Percentiles rank a stretch among this genome's conserved stretches.
Evolutionary conservation across 64 coral and sea anemone species (phyloP).

Genomic region (Orbicella faveolata): DNA sequence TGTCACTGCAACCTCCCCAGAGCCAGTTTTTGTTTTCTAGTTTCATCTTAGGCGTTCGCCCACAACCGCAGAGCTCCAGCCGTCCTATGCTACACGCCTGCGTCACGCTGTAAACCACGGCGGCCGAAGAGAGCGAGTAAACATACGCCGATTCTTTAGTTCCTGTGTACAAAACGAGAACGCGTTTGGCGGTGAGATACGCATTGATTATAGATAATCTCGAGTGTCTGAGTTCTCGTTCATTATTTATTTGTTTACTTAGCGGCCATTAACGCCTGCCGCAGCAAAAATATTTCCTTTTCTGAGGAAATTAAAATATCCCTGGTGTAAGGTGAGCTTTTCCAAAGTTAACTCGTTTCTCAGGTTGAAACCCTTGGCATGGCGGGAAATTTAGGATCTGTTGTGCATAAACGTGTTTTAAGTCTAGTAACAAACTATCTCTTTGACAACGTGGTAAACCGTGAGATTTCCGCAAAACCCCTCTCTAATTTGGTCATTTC

Average conservation of each 20-base stretch:
- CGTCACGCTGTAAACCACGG: constrained; percentile 78
- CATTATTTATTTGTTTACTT: constrained; percentile 30
- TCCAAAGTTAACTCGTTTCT: not conserved
- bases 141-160: constrained; percentile 83
- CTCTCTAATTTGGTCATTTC: not conserved
- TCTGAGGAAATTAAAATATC: constrained; percentile 5
- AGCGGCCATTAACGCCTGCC: constrained; percentile 10
- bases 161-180: constrained; percentile 50
- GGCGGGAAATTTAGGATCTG: not conserved
- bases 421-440: not conserved
- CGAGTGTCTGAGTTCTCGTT: constrained; percentile 31
- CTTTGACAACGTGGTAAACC: constrained; percentile 2
- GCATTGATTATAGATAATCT: constrained; percentile 25
- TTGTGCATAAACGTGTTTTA: not conserved
- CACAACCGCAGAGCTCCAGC: constrained; percentile 72
- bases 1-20: constrained; percentile 87
- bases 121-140: constrained; percentile 66
- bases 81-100: constrained; percentile 74
- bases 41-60: constrained; percentile 55
- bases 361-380: not conserved
- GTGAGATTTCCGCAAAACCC: not conserved
- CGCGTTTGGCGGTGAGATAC: not conserved
- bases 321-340: not conserved
- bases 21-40: constrained; percentile 67
- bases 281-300: constrained; percentile 34